Evolutionary conservation across 2,888 invertebrate genomes (phyloP), one percentile per base, ranked within the genome.

Genomic region (Scrobipalpa costella): DNA sequence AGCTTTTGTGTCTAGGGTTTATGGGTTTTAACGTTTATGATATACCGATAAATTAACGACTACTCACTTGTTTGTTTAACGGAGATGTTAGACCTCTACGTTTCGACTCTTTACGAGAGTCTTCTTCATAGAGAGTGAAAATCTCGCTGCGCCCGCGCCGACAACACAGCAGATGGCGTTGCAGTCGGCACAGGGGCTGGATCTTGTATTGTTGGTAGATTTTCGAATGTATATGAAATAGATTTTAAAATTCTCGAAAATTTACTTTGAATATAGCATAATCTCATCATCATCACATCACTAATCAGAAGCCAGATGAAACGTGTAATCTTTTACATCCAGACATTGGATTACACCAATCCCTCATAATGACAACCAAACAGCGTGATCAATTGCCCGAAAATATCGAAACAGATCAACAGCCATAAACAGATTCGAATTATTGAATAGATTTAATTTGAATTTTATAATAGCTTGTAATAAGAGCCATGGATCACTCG

Each of bases 401-500:
- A 55, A 27, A 55, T 8, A 55, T 55, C 27, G 55, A 57, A 38
- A 7, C 38, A 38, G 57, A 38, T 57, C 36, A 38, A 57, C 38
- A 3, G 3, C 38, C 49, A 49, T 59, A 60, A 60, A 60, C 49
- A 60, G 60, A 60, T 60, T 40, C 59, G 44, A 6, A 33, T 59
- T 59, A 59, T 27, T 21, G 44, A 59, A 59, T 67, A 71, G 67
- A 71, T 67, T 68, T 66, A 71, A 76, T 73, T 69, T 64, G 61
- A 70, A 72, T 72, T 75, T 74, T 76, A 71, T 69, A 73, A 71
- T 63, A 58, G 65, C 69, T 69, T 61, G 64, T 72, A 73, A 74
- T 72, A 73, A 70, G 64, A 52, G 63, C 68, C 49, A 86, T 87
- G 75, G 69, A 84, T 87, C 87, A 85, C 82, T 67, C 81, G 15